Evolutionary conservation across 2,888 invertebrate species (phyloP).

Genomic region (Gryllus longicercus): DNA sequence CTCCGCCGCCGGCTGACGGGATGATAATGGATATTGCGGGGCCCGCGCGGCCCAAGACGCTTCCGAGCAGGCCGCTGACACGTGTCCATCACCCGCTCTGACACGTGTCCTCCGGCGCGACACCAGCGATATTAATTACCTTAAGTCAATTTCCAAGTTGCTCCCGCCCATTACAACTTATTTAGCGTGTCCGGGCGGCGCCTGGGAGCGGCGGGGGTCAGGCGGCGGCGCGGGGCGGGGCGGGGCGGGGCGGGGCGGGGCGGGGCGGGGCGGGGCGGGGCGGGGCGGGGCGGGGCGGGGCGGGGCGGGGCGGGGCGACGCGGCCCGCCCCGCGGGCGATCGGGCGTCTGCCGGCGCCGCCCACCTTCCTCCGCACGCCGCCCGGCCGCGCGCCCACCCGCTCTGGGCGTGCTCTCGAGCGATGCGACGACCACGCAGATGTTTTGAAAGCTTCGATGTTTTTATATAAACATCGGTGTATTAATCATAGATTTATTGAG

Average conservation of each 20-base stretch:
- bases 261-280: too few species aligned
- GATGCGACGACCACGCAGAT: too few species aligned
- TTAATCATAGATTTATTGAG: too few species aligned
- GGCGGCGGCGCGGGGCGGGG: background rate
- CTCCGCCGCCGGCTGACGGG: background rate
- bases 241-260: background rate
- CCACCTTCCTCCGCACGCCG: too few species aligned
- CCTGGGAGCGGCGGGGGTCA: background rate
- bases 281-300: too few species aligned
- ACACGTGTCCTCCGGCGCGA: background rate
- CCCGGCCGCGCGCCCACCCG: too few species aligned
- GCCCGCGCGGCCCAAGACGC: background rate
- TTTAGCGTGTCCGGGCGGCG: background rate
- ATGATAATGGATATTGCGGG: conserved; percentile 4
- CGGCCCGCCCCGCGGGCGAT: too few species aligned
- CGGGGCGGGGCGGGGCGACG: too few species aligned
- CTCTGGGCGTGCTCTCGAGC: too few species aligned
- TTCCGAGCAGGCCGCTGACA: background rate
- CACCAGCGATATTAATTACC: conserved; percentile 6
- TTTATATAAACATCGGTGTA: too few species aligned
- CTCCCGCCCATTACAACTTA: conserved; percentile 2
- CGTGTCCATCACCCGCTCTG: background rate
- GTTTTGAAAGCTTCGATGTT: too few species aligned
- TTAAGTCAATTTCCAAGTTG: conserved; percentile 2
- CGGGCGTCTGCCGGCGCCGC: too few species aligned